Evolutionary conservation across 2,113 vertebrate genomes (phyloP).

Genomic region (Peucedramus taeniatus): DNA sequence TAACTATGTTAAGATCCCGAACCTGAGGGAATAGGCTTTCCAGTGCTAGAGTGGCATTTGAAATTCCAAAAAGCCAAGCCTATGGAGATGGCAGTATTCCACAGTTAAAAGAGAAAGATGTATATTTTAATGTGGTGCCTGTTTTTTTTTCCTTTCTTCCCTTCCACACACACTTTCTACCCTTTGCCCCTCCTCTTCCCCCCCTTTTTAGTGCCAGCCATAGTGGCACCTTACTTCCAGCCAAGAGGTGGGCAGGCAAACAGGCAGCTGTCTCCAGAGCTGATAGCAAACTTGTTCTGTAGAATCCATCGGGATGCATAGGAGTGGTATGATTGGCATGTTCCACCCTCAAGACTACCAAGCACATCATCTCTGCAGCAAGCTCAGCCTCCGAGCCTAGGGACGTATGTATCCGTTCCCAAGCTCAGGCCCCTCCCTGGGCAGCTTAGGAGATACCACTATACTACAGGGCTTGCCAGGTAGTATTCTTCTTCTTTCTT

Average conservation of each 20-base stretch:
- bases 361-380: conserved; percentile 72
- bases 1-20: not conserved
- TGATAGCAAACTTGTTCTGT: conserved; percentile 72
- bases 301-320: conserved; percentile 68
- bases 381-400: conserved; percentile 72
- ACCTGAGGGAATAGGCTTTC: not conserved
- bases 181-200: conserved; percentile 70
- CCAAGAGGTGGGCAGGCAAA: conserved; percentile 73
- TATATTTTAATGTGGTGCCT: conserved; percentile 68
- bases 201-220: conserved; percentile 65
- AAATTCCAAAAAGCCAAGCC: conserved; percentile 6
- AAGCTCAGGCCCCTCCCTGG: conserved; percentile 71
- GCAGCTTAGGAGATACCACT: conserved; percentile 73
- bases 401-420: conserved; percentile 62
- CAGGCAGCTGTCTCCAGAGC: conserved; percentile 75
- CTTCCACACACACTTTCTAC: conserved; percentile 70
- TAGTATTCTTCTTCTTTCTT: conserved; percentile 73
- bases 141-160: conserved; percentile 65
- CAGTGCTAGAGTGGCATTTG: not conserved
- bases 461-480: conserved; percentile 72
- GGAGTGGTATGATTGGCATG: conserved; percentile 72
- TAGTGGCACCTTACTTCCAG: conserved; percentile 71
- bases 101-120: conserved; percentile 26
- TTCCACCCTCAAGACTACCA: conserved; percentile 68
- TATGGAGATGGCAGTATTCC: conserved; percentile 29